These are phyloP conservation scores for Bombyx mori DNA, from an alignment of 1,140 invertebrate species.

Conservation along the genomic window ASM3026992v2 NC_085107.1:19808501-19809000, in stretches of 20 bases:
- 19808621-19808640: constrained; percentile 99
- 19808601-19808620: constrained; percentile 99
- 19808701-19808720: constrained; percentile 11
- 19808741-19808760: not conserved
- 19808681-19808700: constrained; percentile 86
- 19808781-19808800: not conserved
- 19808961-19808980: constrained; percentile 96
- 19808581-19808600: constrained; percentile 98
- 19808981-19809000: constrained; percentile 98
- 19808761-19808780: not conserved
- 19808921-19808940: constrained; percentile 99
- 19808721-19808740: not conserved
- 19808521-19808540: not conserved
- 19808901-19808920: constrained; percentile 98
- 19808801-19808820: not conserved
- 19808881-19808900: constrained; percentile 94
- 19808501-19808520: too few relatives aligned
- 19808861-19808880: constrained; percentile 96
- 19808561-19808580: constrained; percentile 92
- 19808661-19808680: constrained; percentile 97
- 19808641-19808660: constrained; percentile 98
- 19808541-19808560: constrained; percentile 70
- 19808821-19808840: not conserved
- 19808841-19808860: constrained; percentile 7
- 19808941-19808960: constrained; percentile 96